Evolutionary conservation across 2,113 vertebrate genomes (phyloP).

Genomic region (pig (Sus scrofa)): DNA sequence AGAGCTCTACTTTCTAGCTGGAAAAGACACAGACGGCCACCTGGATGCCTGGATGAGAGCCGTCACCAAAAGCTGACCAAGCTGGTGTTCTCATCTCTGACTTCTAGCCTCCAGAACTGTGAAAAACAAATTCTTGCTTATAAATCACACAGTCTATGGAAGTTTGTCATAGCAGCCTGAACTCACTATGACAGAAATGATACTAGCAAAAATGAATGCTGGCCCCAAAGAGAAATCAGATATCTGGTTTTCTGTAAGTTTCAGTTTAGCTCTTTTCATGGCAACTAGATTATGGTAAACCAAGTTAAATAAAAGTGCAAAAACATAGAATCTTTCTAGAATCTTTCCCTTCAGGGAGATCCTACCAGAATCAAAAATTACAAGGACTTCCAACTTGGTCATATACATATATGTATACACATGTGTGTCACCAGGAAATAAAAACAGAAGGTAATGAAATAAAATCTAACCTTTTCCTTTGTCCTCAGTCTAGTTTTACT

Average conservation of each 20-base stretch:
- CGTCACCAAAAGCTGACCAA: background rate
- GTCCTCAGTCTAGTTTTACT: background rate
- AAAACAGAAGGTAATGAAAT: background rate
- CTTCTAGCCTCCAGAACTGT: background rate
- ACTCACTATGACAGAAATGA: background rate
- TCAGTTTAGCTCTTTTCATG: background rate
- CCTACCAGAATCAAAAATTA: background rate
- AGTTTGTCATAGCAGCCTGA: background rate
- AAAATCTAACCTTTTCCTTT: background rate
- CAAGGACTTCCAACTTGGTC: background rate
- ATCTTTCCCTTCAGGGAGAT: background rate
- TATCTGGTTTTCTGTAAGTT: background rate
- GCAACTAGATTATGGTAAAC: background rate
- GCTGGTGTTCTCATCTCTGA: background rate
- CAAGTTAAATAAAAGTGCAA: constrained; percentile 49
- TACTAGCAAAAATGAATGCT: background rate
- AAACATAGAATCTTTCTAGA: background rate
- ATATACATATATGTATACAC: background rate
- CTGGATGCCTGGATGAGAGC: background rate
- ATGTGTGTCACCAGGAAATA: background rate
- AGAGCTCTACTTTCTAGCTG: background rate
- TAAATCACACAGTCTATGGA: background rate
- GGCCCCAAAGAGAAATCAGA: background rate
- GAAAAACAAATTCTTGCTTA: background rate
- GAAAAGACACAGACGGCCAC: background rate